phyloP scores from a whole-genome alignment of 1,140 invertebrate species.

The Drosophila ohnishii region DNA sequence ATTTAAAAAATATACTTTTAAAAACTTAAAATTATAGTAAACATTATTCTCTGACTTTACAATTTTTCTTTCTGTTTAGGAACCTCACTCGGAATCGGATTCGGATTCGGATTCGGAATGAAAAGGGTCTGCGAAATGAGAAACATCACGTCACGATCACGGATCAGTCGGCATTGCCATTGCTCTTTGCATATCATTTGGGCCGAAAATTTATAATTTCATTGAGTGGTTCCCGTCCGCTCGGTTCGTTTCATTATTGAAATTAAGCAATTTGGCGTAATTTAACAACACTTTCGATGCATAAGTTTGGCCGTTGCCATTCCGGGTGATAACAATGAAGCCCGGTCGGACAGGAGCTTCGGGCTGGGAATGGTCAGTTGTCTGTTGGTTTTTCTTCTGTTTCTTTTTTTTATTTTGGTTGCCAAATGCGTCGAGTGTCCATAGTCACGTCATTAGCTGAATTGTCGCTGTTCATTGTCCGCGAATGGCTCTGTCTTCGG shows the following conservation, averaged over 20 bases:
- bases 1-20: too few relatives aligned
- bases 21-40: too few relatives aligned
- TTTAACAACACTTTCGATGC: conserved; percentile 81
- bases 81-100: conserved; percentile 10
- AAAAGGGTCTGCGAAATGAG: conserved; percentile 13
- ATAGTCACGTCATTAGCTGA: conserved; percentile 79
- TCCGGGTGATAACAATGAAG: conserved; percentile 71
- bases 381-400: conserved; percentile 5
- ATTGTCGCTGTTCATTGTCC: conserved; percentile 63
- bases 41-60: too few relatives aligned
- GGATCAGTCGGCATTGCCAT: conserved; percentile 39
- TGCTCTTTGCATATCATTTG: conserved; percentile 74
- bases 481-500: conserved; percentile 29
- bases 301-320: conserved; percentile 66
- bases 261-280: conserved; percentile 82
- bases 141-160: conserved; percentile 46
- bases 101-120: conserved; percentile 30
- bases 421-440: conserved; percentile 60
- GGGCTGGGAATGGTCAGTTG: conserved; percentile 17
- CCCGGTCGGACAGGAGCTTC: conserved; percentile 17
- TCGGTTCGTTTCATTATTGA: conserved; percentile 74
- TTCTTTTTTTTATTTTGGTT: conserved; percentile 1
- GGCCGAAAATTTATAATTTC: conserved; percentile 75
- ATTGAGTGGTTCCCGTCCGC: conserved; percentile 50
- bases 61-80: conserved; percentile 5